phyloP scores from a whole-genome alignment of 2,113 vertebrate species.

The Lophura nycthemera region DNA sequence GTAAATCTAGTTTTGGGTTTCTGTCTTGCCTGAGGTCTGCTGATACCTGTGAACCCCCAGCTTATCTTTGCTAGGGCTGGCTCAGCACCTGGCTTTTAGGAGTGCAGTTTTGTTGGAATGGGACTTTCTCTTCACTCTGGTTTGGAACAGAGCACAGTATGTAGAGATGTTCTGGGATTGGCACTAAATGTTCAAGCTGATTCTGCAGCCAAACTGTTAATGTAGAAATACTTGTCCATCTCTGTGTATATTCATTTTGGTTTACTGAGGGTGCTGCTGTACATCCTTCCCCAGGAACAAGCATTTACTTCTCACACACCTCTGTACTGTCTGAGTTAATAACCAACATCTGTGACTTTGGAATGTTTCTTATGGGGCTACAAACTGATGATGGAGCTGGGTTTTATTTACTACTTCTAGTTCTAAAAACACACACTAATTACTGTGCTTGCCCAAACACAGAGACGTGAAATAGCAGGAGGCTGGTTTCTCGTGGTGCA shows the following conservation, averaged over 20 bases:
- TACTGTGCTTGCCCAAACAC: background rate
- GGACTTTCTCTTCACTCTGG: background rate
- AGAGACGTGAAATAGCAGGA: background rate
- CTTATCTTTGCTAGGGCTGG: background rate
- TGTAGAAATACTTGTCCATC: constrained; percentile 28
- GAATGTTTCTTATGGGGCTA: background rate
- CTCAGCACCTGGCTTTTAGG: background rate
- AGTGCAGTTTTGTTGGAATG: background rate
- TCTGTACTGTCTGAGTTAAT: background rate
- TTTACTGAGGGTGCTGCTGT: background rate
- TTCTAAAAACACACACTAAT: background rate
- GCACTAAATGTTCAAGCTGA: constrained; percentile 1
- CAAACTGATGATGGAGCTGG: background rate
- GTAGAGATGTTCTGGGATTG: constrained; percentile 8
- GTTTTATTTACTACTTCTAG: background rate
- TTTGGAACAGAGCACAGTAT: background rate
- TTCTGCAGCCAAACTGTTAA: constrained; percentile 23
- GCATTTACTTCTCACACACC: background rate
- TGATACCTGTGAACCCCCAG: background rate
- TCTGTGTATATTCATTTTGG: background rate
- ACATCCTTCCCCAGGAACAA: background rate
- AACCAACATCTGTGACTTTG: background rate
- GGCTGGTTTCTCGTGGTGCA: background rate
- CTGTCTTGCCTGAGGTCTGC: background rate
- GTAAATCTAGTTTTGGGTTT: background rate